Percentiles rank a stretch among this genome's conserved stretches.
Conservation (phyloP, 2,113 vertebrate species). For the Dromiciops gliroides region DNA sequence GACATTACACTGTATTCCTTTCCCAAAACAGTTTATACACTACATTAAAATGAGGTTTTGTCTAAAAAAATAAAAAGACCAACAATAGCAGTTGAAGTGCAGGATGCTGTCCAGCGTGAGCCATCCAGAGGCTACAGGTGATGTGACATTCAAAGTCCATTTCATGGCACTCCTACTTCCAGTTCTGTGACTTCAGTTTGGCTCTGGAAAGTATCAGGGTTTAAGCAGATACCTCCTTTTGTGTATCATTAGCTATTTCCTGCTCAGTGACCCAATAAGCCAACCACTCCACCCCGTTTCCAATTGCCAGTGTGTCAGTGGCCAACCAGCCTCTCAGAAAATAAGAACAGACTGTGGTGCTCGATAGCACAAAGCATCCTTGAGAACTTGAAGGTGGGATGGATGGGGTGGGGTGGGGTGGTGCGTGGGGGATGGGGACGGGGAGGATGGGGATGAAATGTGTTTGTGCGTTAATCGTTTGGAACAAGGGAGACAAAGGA, state of each 20-base stretch:
- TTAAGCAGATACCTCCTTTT: slow-evolving; percentile 68
- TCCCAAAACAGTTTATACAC: slow-evolving; percentile 76
- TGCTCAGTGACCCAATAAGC: slow-evolving; percentile 44
- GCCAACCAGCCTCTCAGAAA: not conserved
- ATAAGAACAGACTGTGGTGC: slow-evolving; percentile 20
- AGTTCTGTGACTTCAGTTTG: slow-evolving; percentile 79
- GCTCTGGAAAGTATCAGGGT: slow-evolving; percentile 79
- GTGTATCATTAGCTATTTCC: slow-evolving; percentile 33
- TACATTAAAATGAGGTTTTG: slow-evolving; percentile 80
- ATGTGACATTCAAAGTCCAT: slow-evolving; percentile 77
- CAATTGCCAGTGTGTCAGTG: not conserved
- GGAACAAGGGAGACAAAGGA: slow-evolving; percentile 72
- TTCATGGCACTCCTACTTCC: slow-evolving; percentile 85
- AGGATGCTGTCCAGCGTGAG: slow-evolving; percentile 58
- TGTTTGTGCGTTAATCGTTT: slow-evolving; percentile 61
- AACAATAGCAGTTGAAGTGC: slow-evolving; percentile 12
- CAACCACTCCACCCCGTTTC: slow-evolving; percentile 7
- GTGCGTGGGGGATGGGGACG: not conserved
- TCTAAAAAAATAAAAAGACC: slow-evolving; percentile 32
- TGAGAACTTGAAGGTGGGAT: not conserved
- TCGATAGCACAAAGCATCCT: not conserved
- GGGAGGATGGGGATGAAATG: not conserved
- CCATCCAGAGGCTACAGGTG: slow-evolving; percentile 74
- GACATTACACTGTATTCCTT: slow-evolving; percentile 79
- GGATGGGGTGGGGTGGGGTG: not conserved